Evolutionary conservation across 1,140 invertebrate genomes (phyloP), one percentile per base, ranked within the genome.

Genomic region (Nasonia longicornis): DNA sequence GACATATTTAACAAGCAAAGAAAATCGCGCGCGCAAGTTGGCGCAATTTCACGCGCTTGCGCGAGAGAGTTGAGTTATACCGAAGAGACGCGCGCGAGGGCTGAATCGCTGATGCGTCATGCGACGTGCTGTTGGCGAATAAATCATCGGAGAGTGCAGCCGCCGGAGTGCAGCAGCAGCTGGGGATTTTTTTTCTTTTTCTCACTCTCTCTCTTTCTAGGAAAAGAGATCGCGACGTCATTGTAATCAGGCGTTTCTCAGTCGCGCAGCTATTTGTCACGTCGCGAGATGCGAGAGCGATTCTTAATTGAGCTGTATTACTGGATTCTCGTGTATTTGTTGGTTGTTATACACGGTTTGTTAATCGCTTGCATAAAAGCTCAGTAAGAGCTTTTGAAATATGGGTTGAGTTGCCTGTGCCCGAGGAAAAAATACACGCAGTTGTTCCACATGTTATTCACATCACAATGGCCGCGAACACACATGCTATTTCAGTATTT

Each of bases 51-150:
- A 16, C 63, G 70, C 38, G 58, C 22, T 20, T 4, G 26, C 45
- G 31, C 10, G 72, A 63, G 63, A 66, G 63, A 35, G 67, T 4
- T 81, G 66, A 81, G 66, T 81, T 81, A 81, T 81, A 69, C 79
- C 75, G 31, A 70, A 76, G 72, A 16, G 48, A 58, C 14, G 52
- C 52, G 48, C 48, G 69, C 75, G 69, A 72, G 74, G 26, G 52
- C 38, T 64, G 80, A 81, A 81, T 77, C 52, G 75, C 75, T 81
- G 80, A 81, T 81, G 80, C 35, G 72, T 31, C 72, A 29, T 35
- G 70, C 73, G 22, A 74, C 38, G 71, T 75, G 48, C 80, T 77
- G 80, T 73, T 75, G 63, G 75, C 74, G 52, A 66, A 81, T 81
- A 81, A 81, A 81, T 81, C 80, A 81, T 81, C 80, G 38, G 52